Evolutionary conservation across 2,888 invertebrate species (phyloP).

Genomic region (Chymomyza fuscimana): DNA sequence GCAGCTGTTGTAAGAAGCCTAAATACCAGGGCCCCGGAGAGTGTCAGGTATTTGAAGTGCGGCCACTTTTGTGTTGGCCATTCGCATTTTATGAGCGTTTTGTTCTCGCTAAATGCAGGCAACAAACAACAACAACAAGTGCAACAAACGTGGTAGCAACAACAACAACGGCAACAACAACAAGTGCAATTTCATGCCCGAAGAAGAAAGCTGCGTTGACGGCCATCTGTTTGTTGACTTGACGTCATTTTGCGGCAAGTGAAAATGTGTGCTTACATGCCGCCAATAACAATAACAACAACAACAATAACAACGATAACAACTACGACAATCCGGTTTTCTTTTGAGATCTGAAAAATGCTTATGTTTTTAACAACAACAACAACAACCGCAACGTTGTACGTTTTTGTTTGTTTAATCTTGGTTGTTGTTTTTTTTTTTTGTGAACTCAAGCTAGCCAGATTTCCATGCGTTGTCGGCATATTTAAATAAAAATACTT

Average conservation of each 20-base stretch:
- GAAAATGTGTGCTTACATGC: conserved; percentile 60
- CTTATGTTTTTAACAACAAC: conserved; percentile 66
- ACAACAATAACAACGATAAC: conserved; percentile 39
- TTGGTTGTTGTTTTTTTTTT: conserved; percentile 23
- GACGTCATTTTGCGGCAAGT: conserved; percentile 73
- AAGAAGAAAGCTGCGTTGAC: conserved; percentile 59
- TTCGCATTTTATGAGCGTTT: conserved; percentile 11
- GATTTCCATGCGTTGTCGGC: conserved; percentile 70
- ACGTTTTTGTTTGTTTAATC: conserved; percentile 44
- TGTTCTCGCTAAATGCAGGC: conserved; percentile 8
- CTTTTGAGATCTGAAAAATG: conserved; percentile 49
- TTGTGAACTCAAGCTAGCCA: conserved; percentile 56
- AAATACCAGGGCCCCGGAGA: conserved; percentile 44
- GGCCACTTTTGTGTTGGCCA: conserved; percentile 2
- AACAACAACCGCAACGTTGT: conserved; percentile 38
- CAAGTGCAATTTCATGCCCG: conserved; percentile 52
- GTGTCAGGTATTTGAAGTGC: conserved; percentile 26
- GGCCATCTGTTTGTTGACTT: conserved; percentile 61
- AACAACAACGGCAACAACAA: conserved; percentile 31
- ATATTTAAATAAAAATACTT: conserved; percentile 75
- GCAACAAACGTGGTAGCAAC: neutral
- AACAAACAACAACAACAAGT: conserved; percentile 11
- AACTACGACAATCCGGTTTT: conserved; percentile 62
- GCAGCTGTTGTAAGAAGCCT: conserved; percentile 28
- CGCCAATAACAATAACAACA: conserved; percentile 32